Evolutionary conservation across 2,888 invertebrate species (phyloP), one percentile per base, ranked within the genome.

Genomic region (Epistrophe eligans): DNA sequence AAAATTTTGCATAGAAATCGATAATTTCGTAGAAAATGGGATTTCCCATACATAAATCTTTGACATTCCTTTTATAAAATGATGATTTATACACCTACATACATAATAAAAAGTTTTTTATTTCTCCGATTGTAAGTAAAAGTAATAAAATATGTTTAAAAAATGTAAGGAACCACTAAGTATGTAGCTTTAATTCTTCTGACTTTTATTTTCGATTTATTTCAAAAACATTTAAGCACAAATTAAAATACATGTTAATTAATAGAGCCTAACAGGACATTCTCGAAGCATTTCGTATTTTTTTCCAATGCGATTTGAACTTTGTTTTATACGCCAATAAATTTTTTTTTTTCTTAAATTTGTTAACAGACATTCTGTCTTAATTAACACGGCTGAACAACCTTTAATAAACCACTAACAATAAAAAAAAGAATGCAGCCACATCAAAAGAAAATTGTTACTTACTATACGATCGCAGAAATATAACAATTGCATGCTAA

Each of bases 191-290:
- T n/a, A n/a, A n/a, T n/a, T n/a, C n/a, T n/a, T n/a, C n/a, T n/a
- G n/a, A n/a, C n/a, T n/a, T n/a, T n/a, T n/a, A n/a, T n/a, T n/a
- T n/a, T n/a, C n/a, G n/a, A n/a, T 24, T 24, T 24, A 1, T 24
- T 24, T 24, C 3, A 3, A 24, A 24, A 24, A 1, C 24, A 24
- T 24, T 24, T 24, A 24, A 24, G 24, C 24, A 24, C 3, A 24
- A 24, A 24, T 24, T 58, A 43, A 73, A 73, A 80, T 72, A 43
- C 13, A 38, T 40, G 10, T 58, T 17, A 58, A 58, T 77, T 66
- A 82, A 77, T 66, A 77, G 77, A 82, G 71, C 72, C 64, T 50
- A 58, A 66, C 80, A 11, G 50, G 17, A 13, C 24, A 24, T 43
- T 19, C 24, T 9, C 32, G 4, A 1, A 5, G 43, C 6, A 28